Evolutionary conservation across 2,797 vertebrate species (phyloP).

Genomic region (Propithecus perrieri): DNA sequence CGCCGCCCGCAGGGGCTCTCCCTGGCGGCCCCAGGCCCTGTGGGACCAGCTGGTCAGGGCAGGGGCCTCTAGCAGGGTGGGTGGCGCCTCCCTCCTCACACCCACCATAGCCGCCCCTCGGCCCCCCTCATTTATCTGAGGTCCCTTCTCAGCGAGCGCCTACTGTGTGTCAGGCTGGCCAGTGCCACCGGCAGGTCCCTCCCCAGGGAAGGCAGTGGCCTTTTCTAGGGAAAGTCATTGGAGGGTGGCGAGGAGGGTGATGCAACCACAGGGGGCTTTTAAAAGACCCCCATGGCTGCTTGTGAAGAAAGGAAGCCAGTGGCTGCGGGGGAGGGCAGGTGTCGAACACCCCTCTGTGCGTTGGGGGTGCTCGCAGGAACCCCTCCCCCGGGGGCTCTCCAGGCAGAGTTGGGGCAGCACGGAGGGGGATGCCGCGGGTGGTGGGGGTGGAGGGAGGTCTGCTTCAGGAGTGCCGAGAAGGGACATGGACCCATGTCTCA

Average conservation of each 20-base stretch:
- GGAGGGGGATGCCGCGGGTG: too few species aligned
- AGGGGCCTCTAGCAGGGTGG: neutral
- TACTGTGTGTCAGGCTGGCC: neutral
- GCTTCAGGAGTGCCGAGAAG: neutral
- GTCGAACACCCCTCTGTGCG: neutral
- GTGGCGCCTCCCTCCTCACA: neutral
- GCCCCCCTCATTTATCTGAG: too few species aligned
- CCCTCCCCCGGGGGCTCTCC: neutral
- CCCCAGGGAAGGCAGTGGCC: too few species aligned
- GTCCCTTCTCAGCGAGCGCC: neutral
- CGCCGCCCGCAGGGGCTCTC: accelerated
- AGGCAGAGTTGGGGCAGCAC: neutral
- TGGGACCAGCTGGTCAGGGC: neutral
- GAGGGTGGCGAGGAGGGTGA: neutral
- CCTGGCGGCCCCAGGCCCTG: neutral
- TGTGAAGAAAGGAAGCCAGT: neutral
- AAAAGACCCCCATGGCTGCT: accelerated
- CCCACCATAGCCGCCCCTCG: accelerated
- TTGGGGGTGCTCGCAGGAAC: accelerated
- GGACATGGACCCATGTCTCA: accelerated
- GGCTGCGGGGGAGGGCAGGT: neutral
- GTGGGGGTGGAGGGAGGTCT: too few species aligned
- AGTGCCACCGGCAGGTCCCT: neutral
- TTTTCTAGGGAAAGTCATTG: neutral
- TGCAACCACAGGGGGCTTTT: accelerated